These are phyloP conservation scores for Bathynomus jamesi DNA, from an alignment of 1,140 invertebrate genomes.

Conservation along the genomic window DNA sequence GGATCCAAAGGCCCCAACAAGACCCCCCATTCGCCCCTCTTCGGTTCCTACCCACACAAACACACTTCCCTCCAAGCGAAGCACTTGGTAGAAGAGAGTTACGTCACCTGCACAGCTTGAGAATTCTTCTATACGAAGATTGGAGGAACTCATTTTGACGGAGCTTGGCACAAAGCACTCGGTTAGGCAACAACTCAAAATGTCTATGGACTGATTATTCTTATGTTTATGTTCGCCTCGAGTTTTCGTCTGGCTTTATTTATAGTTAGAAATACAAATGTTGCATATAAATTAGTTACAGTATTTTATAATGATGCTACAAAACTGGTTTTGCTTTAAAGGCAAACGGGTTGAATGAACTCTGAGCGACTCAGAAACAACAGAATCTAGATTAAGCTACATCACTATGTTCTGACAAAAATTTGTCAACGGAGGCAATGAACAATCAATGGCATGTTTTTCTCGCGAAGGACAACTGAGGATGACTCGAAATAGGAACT, in stretches of 20 bases:
- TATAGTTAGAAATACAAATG: too few species aligned
- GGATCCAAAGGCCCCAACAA: slow-evolving; percentile 24
- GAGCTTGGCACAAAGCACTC: background rate
- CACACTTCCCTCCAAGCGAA: slow-evolving; percentile 25
- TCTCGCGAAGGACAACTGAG: slow-evolving; percentile 28
- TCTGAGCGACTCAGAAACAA: too few species aligned
- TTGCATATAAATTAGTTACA: background rate
- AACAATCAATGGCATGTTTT: background rate
- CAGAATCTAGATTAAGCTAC: too few species aligned
- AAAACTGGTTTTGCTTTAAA: too few species aligned
- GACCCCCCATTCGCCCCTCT: slow-evolving; percentile 19
- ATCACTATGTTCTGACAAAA: too few species aligned
- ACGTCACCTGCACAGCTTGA: slow-evolving; percentile 15
- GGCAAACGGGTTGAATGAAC: too few species aligned
- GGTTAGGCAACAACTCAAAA: background rate
- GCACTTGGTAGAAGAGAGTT: slow-evolving; percentile 30
- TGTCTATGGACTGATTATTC: too few species aligned
- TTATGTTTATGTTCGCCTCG: too few species aligned
- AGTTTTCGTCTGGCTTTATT: too few species aligned
- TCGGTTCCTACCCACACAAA: slow-evolving; percentile 35
- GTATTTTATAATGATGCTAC: too few species aligned
- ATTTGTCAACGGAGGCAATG: background rate
- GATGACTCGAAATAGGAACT: slow-evolving; percentile 9
- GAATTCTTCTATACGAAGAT: slow-evolving; percentile 22
- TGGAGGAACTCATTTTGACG: slow-evolving; percentile 14